Base-by-base conservation (phyloP, 2,797 vertebrate species). In the Falco peregrinus region DNA sequence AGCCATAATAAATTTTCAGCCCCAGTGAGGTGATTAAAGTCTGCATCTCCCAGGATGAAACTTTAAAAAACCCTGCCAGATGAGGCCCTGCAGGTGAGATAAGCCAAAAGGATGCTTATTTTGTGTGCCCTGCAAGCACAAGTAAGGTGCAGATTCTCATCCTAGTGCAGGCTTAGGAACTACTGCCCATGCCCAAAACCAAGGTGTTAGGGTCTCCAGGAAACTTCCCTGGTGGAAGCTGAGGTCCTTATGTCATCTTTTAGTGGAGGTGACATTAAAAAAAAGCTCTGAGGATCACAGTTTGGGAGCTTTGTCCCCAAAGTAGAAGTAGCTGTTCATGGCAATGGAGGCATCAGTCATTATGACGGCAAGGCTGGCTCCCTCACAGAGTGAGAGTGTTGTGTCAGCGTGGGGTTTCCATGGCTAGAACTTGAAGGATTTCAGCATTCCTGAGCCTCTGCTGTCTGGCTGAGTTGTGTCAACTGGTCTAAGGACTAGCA, bases 371-470 rank as follows among this genome's bases (percentile, higher is more conserved):
- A 69, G 16, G 22, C 33, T 3, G 1, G 6, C 29, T 82, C 15
- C 48, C 26, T 67, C 19, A 5, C 28, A 54, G 33, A 41, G 43
- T 16, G 28, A 20, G 16, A 9, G 10, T 64, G 39, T 50, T 87
- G 35, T 37, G 20, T 75, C 4, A 1, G 14, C 0, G 0, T 19
- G 37, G 16, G 51, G 47, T 39, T 13, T 75, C 28, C 16, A 14
- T 25, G 31, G 8, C 24, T 45, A 84, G 75, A 92, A 71, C 24
- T 22, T 53, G 57, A 75, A 71, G 41, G 26, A 47, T 89, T 11
- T 90, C 67, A 45, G n/a, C 45, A 60, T 84, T 12, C 24, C 31
- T 63, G 28, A 79, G 16, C 31, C 71, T 74, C n/a, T 84, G 2
- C 47, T 9, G 17, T 71, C 65, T 81, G n/a, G 2, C 17, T 87